These are phyloP conservation scores for Calephelis perditalis DNA, from an alignment of 2,888 invertebrate species.

Conservation along the genomic window DNA sequence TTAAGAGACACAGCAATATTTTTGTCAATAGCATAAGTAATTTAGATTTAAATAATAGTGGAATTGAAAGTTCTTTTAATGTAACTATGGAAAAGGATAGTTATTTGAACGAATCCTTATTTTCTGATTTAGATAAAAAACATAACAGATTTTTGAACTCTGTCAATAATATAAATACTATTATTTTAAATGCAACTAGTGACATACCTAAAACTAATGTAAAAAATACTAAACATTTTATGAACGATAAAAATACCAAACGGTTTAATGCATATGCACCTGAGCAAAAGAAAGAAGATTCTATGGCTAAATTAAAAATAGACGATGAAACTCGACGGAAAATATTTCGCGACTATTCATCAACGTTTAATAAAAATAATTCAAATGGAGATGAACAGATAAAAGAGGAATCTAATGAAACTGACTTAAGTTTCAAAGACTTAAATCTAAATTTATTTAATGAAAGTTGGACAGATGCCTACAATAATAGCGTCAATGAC, in stretches of 20 bases:
- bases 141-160: neutral
- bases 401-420: neutral
- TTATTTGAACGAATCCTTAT: neutral
- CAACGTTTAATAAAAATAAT: conserved; percentile 50
- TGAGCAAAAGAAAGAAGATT: conserved; percentile 34
- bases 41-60: conserved; percentile 23
- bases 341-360: conserved; percentile 60
- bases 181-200: neutral
- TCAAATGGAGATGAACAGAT: neutral
- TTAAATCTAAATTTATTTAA: neutral
- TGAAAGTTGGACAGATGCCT: conserved; percentile 1
- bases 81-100: neutral
- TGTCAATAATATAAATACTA: neutral
- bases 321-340: conserved; percentile 58
- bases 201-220: neutral
- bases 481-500: neutral
- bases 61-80: neutral
- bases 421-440: neutral
- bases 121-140: neutral
- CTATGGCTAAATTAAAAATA: conserved; percentile 57
- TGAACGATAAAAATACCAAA: neutral
- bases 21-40: conserved; percentile 27
- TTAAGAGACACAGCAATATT: conserved; percentile 48
- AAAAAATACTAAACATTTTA: neutral
- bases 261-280: neutral